Evolutionary conservation across 1,140 invertebrate species (phyloP).

Genomic region (Nasonia longicornis): DNA sequence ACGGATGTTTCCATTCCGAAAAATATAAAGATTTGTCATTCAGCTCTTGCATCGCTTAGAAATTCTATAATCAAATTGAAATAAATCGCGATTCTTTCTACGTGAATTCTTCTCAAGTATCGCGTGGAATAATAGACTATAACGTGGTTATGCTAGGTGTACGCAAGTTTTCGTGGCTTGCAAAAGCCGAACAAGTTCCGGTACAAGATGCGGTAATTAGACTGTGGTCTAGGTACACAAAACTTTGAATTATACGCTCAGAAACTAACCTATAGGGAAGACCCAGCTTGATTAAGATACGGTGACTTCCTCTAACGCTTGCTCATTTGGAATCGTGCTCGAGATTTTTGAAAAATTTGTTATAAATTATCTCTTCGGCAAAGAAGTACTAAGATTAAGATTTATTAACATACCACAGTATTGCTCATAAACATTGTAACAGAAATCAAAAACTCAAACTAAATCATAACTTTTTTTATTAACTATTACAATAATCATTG

Average conservation of each 20-base stretch:
- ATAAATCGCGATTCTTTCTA: no score
- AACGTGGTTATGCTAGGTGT: slow-evolving; percentile 37
- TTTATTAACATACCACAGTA: no score
- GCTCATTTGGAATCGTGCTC: slow-evolving; percentile 16
- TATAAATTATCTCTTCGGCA: no score
- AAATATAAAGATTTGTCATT: not conserved
- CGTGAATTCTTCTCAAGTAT: not conserved
- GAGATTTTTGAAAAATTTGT: not conserved
- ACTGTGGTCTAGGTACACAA: slow-evolving; percentile 55
- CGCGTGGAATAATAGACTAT: slow-evolving; percentile 2
- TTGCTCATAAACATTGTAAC: no score
- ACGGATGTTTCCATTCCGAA: not conserved
- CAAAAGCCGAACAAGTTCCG: slow-evolving; percentile 50
- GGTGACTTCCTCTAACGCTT: slow-evolving; percentile 23
- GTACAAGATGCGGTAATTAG: slow-evolving; percentile 67
- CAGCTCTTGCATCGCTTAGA: not conserved
- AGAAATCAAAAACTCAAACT: no score
- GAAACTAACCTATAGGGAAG: slow-evolving; percentile 36
- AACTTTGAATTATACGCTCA: slow-evolving; percentile 66
- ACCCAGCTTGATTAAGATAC: slow-evolving; percentile 44
- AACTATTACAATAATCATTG: no score
- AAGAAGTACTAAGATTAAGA: no score
- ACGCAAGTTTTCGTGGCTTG: slow-evolving; percentile 53
- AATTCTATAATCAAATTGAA: no score
- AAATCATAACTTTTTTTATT: no score